A percentile compares a stretch with the other conserved stretches of the same genome.
Conservation (phyloP, 2,888 invertebrate species). For the Aradus depressus region DNA sequence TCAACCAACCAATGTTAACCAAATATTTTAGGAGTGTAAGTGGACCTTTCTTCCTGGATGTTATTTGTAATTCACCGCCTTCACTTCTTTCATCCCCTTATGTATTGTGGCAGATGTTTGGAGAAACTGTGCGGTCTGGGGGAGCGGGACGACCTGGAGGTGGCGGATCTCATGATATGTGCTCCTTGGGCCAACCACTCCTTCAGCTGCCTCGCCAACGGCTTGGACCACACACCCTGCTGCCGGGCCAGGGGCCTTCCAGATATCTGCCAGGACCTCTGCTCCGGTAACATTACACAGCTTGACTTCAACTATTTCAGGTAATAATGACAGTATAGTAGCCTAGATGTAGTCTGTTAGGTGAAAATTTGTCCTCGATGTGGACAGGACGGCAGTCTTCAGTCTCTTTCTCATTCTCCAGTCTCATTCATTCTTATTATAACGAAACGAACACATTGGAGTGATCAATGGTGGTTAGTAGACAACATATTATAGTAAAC, state of each 20-base stretch:
- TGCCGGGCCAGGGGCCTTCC: constrained; percentile 65
- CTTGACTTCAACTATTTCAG: constrained; percentile 73
- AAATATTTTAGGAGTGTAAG: background rate
- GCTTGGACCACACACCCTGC: constrained; percentile 70
- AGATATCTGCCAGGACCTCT: constrained; percentile 59
- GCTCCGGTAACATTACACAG: constrained; percentile 65
- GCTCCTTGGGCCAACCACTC: constrained; percentile 77
- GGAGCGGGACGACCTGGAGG: constrained; percentile 44
- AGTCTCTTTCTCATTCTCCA: too few relatives aligned
- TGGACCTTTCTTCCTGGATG: background rate
- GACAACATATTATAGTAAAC: too few relatives aligned
- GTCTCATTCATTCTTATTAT: too few relatives aligned
- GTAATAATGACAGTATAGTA: too few relatives aligned
- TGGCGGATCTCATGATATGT: constrained; percentile 78
- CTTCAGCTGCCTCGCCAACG: constrained; percentile 67
- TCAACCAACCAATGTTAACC: too few relatives aligned
- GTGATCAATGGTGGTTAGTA: too few relatives aligned
- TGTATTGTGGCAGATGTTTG: constrained; percentile 44
- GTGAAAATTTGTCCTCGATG: too few relatives aligned
- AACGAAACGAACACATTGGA: too few relatives aligned
- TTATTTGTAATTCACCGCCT: background rate
- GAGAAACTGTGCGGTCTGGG: constrained; percentile 70
- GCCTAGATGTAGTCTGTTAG: too few relatives aligned
- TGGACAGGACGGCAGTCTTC: too few relatives aligned
- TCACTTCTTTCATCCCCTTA: constrained; percentile 1